These are phyloP conservation scores for Tipula unca DNA, from an alignment of 2,888 invertebrate species.

Conservation along the genomic window DNA sequence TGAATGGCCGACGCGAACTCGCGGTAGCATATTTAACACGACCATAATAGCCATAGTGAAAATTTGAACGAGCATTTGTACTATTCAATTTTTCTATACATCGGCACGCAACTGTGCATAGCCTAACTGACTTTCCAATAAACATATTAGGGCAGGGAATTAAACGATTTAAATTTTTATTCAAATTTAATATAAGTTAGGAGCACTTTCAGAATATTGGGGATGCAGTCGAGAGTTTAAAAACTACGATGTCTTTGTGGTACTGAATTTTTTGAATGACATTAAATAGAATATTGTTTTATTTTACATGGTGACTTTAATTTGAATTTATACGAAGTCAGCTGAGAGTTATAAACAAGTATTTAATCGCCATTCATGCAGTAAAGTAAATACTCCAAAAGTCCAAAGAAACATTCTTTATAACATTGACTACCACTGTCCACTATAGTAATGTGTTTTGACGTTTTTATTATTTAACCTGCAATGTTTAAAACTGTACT, in stretches of 20 bases:
- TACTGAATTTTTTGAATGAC: too few species aligned
- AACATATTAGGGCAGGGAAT: neutral
- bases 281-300: neutral
- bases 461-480: too few species aligned
- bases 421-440: too few species aligned
- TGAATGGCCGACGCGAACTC: neutral
- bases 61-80: neutral
- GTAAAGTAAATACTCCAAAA: too few species aligned
- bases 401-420: too few species aligned
- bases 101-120: neutral
- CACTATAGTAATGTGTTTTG: too few species aligned
- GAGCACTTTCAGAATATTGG: neutral
- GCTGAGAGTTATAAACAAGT: too few species aligned
- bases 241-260: too few species aligned
- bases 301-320: neutral
- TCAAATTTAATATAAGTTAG: neutral
- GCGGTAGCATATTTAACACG: neutral
- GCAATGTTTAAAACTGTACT: too few species aligned
- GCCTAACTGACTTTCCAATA: neutral
- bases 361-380: too few species aligned
- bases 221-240: too few species aligned
- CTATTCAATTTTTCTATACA: neutral
- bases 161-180: neutral
- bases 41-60: neutral
- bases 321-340: neutral